Percentiles rank a stretch among this genome's conserved stretches.
Evolutionary conservation across 2,113 vertebrate species (phyloP).

Genomic region (Parotia lawesii): DNA sequence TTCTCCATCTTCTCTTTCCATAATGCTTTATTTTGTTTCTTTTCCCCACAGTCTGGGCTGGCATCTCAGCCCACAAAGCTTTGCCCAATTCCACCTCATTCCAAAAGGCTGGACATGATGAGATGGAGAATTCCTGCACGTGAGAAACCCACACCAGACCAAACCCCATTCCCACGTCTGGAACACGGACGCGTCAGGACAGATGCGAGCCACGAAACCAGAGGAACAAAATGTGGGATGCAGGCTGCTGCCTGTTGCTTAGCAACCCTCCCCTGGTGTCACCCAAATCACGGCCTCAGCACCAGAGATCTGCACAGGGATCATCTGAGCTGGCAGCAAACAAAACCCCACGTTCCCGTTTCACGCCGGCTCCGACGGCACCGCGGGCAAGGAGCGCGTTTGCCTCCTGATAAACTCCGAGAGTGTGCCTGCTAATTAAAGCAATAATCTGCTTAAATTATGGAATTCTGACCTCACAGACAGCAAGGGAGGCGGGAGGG

Average conservation of each 20-base stretch:
- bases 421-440: not conserved
- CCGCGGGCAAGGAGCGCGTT: fast-evolving
- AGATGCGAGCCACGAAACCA: not conserved
- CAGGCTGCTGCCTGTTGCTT: not conserved
- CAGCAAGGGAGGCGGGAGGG: not conserved
- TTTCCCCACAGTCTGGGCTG: not conserved
- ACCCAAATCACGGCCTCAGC: not conserved
- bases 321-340: not conserved
- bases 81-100: fast-evolving
- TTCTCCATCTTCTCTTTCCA: not conserved
- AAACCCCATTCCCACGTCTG: not conserved
- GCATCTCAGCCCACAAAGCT: not conserved
- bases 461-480: not conserved
- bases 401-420: not conserved
- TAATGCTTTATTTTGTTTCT: not conserved
- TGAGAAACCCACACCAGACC: not conserved
- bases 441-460: not conserved
- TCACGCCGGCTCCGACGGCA: not conserved
- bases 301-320: not conserved
- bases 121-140: not conserved
- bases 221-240: not conserved
- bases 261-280: not conserved
- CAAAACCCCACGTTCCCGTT: not conserved
- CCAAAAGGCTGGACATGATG: not conserved
- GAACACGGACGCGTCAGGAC: fast-evolving